These are phyloP conservation scores for Melanerpes formicivorus DNA, from an alignment of 2,113 vertebrate species.

Conservation along the genomic window DNA sequence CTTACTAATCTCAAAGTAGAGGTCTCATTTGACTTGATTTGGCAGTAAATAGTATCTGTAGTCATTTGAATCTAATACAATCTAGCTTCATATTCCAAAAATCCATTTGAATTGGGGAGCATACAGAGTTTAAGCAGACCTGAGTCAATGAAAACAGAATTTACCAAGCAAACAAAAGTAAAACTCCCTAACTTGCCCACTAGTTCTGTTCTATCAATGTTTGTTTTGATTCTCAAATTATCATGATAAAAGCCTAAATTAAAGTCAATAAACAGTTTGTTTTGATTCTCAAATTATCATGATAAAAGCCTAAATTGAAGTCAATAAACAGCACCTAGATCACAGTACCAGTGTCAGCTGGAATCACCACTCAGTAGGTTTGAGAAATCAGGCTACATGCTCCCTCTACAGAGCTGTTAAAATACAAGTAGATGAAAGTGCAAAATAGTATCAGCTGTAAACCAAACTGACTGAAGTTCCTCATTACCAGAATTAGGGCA, in stretches of 20 bases:
- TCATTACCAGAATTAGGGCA: constrained; percentile 81
- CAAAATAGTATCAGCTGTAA: background rate
- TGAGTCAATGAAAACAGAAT: background rate
- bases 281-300: background rate
- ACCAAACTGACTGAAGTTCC: background rate
- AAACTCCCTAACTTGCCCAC: background rate
- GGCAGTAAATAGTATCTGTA: background rate
- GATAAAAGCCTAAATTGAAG: background rate
- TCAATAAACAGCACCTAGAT: background rate
- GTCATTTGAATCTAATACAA: background rate
- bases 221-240: background rate
- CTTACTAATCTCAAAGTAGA: background rate
- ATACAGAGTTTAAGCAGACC: background rate
- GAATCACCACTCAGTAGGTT: background rate
- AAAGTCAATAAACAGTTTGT: background rate
- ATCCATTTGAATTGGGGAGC: background rate
- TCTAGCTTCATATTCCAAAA: background rate
- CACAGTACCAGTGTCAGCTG: background rate
- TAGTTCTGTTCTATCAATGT: background rate
- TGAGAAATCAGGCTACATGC: background rate
- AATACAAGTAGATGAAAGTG: background rate
- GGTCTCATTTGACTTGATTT: background rate
- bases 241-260: background rate
- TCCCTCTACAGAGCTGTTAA: background rate
- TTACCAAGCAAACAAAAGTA: background rate